phyloP scores from a whole-genome alignment of 2,888 invertebrate species.

The Clistopyga incitator region DNA sequence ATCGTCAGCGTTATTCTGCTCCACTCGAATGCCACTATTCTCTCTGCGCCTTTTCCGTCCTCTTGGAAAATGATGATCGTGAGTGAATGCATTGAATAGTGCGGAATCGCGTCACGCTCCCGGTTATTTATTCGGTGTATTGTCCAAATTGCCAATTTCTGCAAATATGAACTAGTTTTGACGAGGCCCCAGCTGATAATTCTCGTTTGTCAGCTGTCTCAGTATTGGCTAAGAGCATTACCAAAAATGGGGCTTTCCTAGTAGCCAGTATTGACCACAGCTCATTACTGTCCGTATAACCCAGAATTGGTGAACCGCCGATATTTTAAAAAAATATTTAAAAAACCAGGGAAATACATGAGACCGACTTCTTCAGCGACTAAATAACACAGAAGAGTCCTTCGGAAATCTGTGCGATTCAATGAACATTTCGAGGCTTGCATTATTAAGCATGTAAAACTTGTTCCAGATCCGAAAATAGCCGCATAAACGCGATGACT shows the following conservation, averaged over 20 bases:
- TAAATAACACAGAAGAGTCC: not conserved
- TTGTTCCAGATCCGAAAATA: not conserved
- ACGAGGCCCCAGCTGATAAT: too few species aligned
- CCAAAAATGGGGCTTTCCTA: too few species aligned
- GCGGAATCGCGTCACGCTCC: not conserved
- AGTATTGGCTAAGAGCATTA: too few species aligned
- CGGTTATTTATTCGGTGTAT: not conserved
- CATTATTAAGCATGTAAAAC: not conserved
- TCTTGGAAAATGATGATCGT: slow-evolving; percentile 56
- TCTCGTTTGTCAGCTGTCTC: too few species aligned
- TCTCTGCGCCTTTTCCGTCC: not conserved
- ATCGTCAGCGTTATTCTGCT: slow-evolving; percentile 56
- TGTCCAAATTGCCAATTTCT: not conserved
- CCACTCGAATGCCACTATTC: slow-evolving; percentile 1
- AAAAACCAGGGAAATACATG: not conserved
- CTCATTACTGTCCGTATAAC: too few species aligned
- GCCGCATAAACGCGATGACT: not conserved
- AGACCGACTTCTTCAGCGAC: not conserved
- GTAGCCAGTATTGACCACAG: too few species aligned
- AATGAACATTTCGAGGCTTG: not conserved
- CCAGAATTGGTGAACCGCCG: too few species aligned
- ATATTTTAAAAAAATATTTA: too few species aligned
- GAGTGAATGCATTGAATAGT: slow-evolving; percentile 23
- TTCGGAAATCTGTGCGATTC: not conserved
- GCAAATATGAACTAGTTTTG: too few species aligned